phyloP scores from a whole-genome alignment of 2,113 vertebrate genomes.

The Oplegnathus fasciatus region DNA sequence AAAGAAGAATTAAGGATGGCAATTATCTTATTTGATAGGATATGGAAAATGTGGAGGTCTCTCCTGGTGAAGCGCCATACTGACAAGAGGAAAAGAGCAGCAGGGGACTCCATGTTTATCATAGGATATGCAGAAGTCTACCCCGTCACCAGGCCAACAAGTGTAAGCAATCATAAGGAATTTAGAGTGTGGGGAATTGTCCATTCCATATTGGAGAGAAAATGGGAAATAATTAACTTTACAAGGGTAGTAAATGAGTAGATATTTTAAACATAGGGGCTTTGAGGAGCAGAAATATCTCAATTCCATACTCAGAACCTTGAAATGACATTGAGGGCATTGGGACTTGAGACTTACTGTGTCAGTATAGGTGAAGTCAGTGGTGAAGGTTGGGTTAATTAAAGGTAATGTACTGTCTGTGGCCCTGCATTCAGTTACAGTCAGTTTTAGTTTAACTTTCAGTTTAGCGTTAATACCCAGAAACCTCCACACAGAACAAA shows the following conservation, averaged over 20 bases:
- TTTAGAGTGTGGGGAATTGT: neutral
- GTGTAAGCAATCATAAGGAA: neutral
- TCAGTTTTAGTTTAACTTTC: constrained; percentile 6
- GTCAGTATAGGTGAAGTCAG: neutral
- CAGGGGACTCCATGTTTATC: neutral
- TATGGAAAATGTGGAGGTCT: neutral
- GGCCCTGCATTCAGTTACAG: neutral
- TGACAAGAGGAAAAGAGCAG: neutral
- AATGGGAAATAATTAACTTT: neutral
- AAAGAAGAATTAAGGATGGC: constrained; percentile 20
- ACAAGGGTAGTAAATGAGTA: neutral
- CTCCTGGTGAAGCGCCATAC: constrained; percentile 1
- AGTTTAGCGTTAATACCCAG: neutral
- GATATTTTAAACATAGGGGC: neutral
- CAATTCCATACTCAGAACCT: neutral
- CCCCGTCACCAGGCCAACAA: neutral
- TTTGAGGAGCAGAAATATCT: neutral
- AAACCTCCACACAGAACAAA: neutral
- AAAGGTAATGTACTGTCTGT: neutral
- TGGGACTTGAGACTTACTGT: neutral
- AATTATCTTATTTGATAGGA: constrained; percentile 38
- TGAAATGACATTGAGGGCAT: neutral
- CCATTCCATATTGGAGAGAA: neutral
- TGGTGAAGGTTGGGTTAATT: neutral
- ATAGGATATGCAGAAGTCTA: neutral